Percentiles rank a stretch among this genome's conserved stretches.
These are phyloP conservation scores for Orthosia gracilis DNA, from an alignment of 2,888 invertebrate genomes.

Conservation along the genomic window DNA sequence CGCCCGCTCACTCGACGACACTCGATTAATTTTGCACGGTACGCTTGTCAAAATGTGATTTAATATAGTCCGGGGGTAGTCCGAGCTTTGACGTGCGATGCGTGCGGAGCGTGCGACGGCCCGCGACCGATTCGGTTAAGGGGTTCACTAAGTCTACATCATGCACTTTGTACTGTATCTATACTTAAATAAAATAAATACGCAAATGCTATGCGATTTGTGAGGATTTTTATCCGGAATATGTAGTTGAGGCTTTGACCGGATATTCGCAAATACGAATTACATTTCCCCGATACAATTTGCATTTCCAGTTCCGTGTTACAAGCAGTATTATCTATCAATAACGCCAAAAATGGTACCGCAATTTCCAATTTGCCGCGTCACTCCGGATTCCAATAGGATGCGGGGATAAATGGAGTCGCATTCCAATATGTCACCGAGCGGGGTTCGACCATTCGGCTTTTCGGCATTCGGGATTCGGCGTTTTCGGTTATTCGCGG, in stretches of 20 bases:
- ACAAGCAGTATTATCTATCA: slow-evolving; percentile 87
- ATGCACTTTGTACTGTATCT: slow-evolving; percentile 55
- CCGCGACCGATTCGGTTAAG: slow-evolving; percentile 70
- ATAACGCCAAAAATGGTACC: slow-evolving; percentile 89
- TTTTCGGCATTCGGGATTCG: slow-evolving; percentile 85
- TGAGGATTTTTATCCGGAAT: background rate
- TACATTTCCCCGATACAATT: slow-evolving; percentile 47
- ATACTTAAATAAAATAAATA: slow-evolving; percentile 21
- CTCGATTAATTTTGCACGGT: slow-evolving; percentile 91
- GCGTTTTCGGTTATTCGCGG: slow-evolving; percentile 83
- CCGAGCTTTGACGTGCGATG: slow-evolving; percentile 87
- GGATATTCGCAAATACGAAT: slow-evolving; percentile 28
- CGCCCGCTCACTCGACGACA: slow-evolving; percentile 86
- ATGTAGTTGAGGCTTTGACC: slow-evolving; percentile 1
- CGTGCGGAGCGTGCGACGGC: slow-evolving; percentile 75
- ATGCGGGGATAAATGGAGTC: slow-evolving; percentile 91
- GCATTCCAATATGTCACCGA: slow-evolving; percentile 91
- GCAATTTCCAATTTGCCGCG: slow-evolving; percentile 90
- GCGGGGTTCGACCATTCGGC: slow-evolving; percentile 86
- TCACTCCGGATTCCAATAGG: slow-evolving; percentile 91
- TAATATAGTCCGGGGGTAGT: slow-evolving; percentile 86
- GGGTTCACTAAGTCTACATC: slow-evolving; percentile 51
- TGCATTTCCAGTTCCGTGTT: slow-evolving; percentile 69
- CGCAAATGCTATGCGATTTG: background rate
- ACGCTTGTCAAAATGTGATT: slow-evolving; percentile 91